Evolutionary conservation across 2,888 invertebrate genomes (phyloP).

Genomic region (Standfussiana lucernea): DNA sequence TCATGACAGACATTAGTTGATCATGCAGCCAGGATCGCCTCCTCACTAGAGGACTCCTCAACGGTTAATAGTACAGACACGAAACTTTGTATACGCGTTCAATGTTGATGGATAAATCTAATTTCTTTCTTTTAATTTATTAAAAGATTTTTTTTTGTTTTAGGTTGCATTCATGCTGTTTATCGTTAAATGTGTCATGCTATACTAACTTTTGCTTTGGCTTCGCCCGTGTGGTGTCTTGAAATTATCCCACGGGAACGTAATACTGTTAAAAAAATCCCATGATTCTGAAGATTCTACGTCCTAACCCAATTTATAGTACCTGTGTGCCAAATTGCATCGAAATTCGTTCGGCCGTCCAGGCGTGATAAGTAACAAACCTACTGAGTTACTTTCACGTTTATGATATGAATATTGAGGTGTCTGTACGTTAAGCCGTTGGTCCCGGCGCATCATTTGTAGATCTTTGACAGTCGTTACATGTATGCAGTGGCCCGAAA

Average conservation of each 20-base stretch:
- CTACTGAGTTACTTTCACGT: neutral
- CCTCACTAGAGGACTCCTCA: neutral
- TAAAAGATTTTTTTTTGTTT: neutral
- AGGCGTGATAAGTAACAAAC: neutral
- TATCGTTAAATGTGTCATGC: no score
- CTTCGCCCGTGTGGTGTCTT: no score
- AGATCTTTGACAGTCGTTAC: no score
- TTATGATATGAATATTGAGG: neutral
- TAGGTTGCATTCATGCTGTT: no score
- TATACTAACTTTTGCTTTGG: no score
- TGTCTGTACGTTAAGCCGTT: no score
- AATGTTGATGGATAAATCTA: neutral
- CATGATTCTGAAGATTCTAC: neutral
- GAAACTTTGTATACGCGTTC: neutral
- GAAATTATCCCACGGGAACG: no score
- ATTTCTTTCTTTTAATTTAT: neutral
- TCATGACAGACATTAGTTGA: neutral
- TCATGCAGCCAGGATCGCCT: neutral
- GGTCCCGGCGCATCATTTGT: no score
- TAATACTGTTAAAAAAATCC: no score
- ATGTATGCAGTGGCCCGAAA: no score
- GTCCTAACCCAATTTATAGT: neutral
- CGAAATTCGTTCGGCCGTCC: neutral
- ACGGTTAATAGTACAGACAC: no score
- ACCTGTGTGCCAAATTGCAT: neutral